phyloP scores from a whole-genome alignment of 1,140 invertebrate genomes.

The Schlechtendalia chinensis region DNA sequence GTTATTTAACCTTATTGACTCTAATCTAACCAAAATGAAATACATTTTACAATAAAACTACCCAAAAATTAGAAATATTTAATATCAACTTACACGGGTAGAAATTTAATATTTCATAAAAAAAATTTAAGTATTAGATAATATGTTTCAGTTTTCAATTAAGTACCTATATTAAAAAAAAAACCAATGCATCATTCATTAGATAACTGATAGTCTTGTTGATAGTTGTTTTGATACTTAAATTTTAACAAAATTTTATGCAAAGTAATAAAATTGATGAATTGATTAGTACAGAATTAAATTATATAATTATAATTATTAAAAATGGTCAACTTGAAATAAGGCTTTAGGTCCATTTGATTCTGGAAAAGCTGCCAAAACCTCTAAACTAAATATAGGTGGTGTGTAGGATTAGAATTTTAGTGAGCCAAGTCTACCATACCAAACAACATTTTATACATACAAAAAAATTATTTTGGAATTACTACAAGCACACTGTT shows the following conservation, averaged over 20 bases:
- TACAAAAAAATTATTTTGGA: conserved; percentile 33
- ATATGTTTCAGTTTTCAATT: too few species aligned
- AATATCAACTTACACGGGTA: background rate
- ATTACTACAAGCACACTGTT: background rate
- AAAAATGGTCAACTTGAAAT: conserved; percentile 19
- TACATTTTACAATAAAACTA: too few species aligned
- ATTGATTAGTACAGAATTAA: background rate
- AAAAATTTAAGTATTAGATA: background rate
- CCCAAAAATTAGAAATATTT: too few species aligned
- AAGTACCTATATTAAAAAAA: too few species aligned
- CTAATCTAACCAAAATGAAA: background rate
- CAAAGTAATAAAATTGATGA: background rate
- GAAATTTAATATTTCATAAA: background rate
- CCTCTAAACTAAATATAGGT: conserved; percentile 43
- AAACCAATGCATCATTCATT: background rate
- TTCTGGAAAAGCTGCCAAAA: conserved; percentile 44
- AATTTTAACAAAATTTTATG: background rate
- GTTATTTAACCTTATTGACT: too few species aligned
- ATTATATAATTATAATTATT: conserved; percentile 1
- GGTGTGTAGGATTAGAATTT: conserved; percentile 36
- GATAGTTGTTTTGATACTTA: background rate
- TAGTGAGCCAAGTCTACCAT: conserved; percentile 37
- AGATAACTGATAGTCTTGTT: background rate
- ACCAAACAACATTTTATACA: conserved; percentile 33
- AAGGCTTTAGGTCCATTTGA: background rate